phyloP scores from a whole-genome alignment of 2,797 vertebrate species.

The Melopsittacus undulatus region DNA sequence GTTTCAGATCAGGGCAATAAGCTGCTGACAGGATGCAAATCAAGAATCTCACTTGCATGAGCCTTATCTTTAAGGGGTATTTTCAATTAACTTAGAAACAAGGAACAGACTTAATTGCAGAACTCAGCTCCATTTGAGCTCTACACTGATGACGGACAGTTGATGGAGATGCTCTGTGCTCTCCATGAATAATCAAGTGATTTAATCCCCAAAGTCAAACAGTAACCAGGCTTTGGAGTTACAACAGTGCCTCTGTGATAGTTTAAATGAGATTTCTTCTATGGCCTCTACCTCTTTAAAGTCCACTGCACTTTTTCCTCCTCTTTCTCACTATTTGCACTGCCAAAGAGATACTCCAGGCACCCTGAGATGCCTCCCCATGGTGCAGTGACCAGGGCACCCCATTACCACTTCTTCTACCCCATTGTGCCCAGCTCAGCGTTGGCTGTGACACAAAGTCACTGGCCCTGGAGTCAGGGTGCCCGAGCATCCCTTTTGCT shows the following conservation, averaged over 20 bases:
- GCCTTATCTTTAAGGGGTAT: background rate
- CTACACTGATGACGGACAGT: rapidly evolving
- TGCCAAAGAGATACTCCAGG: background rate
- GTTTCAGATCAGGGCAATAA: background rate
- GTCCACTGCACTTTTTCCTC: background rate
- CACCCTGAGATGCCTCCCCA: background rate
- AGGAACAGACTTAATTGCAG: background rate
- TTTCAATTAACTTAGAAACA: background rate
- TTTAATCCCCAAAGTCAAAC: background rate
- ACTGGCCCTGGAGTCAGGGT: rapidly evolving
- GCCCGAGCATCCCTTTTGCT: background rate
- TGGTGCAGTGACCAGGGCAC: background rate
- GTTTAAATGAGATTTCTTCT: background rate
- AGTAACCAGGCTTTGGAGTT: background rate
- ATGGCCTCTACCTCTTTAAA: background rate
- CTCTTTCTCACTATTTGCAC: background rate
- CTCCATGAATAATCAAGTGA: background rate
- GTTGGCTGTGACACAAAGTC: background rate
- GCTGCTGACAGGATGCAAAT: background rate
- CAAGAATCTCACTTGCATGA: background rate
- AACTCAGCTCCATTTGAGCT: background rate
- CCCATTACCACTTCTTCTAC: background rate
- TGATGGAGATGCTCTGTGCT: rapidly evolving
- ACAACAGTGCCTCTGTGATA: background rate
- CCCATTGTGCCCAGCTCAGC: rapidly evolving